A percentile compares a stretch with the other conserved stretches of the same genome.
Conservation (phyloP, 92 coral and sea anemone genomes). For the Zoanthus solanderi region DNA sequence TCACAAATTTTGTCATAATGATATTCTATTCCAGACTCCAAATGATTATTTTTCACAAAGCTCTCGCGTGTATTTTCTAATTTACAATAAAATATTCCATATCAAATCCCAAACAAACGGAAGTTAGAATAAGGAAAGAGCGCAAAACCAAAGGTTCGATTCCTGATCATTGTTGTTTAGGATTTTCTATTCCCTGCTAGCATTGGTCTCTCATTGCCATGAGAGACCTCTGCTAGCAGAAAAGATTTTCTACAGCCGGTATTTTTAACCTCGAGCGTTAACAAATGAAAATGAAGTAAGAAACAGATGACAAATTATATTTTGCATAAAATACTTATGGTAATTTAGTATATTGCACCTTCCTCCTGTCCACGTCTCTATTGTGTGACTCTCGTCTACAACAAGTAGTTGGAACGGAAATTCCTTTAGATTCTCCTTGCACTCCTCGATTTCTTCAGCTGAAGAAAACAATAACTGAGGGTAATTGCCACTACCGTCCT, state of each 20-base stretch:
- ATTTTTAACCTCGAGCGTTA: not conserved
- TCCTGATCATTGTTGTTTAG: not conserved
- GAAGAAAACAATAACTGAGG: conserved; percentile 32
- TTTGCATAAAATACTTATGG: not conserved
- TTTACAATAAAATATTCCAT: not conserved
- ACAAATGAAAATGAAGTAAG: not conserved
- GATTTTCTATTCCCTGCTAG: not conserved
- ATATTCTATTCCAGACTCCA: conserved; percentile 1
- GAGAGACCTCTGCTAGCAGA: not conserved
- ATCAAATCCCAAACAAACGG: not conserved
- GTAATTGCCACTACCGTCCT: not conserved
- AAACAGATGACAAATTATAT: not conserved
- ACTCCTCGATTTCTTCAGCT: conserved; percentile 34
- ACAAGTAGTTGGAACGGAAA: conserved; percentile 3
- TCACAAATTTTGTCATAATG: conserved; percentile 2
- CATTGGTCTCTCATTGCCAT: not conserved
- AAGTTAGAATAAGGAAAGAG: not conserved
- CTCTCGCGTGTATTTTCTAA: not conserved
- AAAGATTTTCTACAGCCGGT: not conserved
- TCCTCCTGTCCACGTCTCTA: conserved; percentile 2
- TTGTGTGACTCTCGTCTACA: conserved; percentile 1
- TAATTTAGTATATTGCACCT: not conserved
- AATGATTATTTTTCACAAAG: not conserved
- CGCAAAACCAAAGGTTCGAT: not conserved
- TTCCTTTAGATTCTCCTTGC: not conserved